Evolutionary conservation across 1,140 invertebrate genomes (phyloP).

Genomic region (Sipha flava): DNA sequence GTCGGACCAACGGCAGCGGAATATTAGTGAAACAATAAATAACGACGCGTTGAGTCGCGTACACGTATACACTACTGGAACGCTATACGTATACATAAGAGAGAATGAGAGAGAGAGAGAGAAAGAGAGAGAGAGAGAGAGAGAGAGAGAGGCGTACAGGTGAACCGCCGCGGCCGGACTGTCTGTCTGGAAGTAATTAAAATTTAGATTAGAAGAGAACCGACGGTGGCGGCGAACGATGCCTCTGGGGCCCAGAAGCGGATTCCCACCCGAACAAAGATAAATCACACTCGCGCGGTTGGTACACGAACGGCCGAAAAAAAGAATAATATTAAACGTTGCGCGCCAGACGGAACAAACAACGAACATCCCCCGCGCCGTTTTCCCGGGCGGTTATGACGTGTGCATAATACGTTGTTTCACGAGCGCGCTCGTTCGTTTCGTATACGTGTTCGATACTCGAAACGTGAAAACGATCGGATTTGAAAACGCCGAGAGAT

Average conservation of each 20-base stretch:
- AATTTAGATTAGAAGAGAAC: constrained; percentile 29
- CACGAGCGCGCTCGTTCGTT: too few relatives aligned
- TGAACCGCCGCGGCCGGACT: neutral
- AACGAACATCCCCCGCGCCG: neutral
- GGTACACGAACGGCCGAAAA: neutral
- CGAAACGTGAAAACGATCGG: too few relatives aligned
- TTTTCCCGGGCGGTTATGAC: too few relatives aligned
- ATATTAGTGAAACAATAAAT: constrained; percentile 32
- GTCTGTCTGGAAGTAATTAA: constrained; percentile 30
- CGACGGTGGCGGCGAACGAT: neutral
- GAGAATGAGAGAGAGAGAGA: too few relatives aligned
- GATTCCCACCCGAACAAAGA: constrained; percentile 29
- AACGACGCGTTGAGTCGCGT: constrained; percentile 5
- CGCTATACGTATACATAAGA: too few relatives aligned
- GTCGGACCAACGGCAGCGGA: constrained; percentile 10
- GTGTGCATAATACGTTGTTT: too few relatives aligned
- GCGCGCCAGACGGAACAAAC: neutral
- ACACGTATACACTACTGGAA: neutral
- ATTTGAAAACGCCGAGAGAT: too few relatives aligned
- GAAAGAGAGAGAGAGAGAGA: too few relatives aligned
- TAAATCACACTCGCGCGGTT: constrained; percentile 17
- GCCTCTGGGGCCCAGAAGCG: constrained; percentile 13
- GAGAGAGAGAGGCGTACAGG: neutral
- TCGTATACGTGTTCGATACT: too few relatives aligned
- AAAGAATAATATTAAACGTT: neutral